Evolutionary conservation across 1,140 invertebrate species (phyloP).

Genomic region (Agraylea sexmaculata): DNA sequence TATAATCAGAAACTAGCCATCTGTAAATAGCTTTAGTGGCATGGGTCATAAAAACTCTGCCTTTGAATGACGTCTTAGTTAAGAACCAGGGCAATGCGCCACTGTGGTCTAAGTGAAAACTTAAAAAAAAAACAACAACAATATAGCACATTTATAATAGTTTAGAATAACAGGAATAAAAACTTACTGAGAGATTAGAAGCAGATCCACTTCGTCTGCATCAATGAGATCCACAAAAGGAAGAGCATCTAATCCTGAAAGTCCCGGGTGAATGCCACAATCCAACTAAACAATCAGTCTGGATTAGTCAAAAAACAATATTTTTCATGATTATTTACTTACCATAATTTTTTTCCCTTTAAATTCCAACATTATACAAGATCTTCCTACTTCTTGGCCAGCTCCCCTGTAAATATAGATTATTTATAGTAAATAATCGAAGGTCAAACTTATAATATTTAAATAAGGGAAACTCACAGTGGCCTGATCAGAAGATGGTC

Average conservation of each 20-base stretch:
- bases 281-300: slow-evolving; percentile 57
- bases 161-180: neutral
- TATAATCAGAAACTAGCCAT: slow-evolving; percentile 97
- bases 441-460: slow-evolving; percentile 11
- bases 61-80: slow-evolving; percentile 94
- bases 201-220: slow-evolving; percentile 91
- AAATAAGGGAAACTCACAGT: slow-evolving; percentile 44
- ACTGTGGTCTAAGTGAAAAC: slow-evolving; percentile 97
- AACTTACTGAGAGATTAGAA: slow-evolving; percentile 90
- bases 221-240: slow-evolving; percentile 98
- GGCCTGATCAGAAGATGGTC: slow-evolving; percentile 75
- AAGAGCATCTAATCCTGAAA: slow-evolving; percentile 92
- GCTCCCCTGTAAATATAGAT: slow-evolving; percentile 62
- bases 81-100: slow-evolving; percentile 98
- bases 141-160: slow-evolving; percentile 2
- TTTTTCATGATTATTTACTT: slow-evolving; percentile 23
- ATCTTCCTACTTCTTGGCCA: slow-evolving; percentile 98
- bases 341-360: slow-evolving; percentile 99
- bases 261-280: slow-evolving; percentile 97
- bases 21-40: slow-evolving; percentile 99
- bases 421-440: slow-evolving; percentile 9
- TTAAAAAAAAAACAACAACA: slow-evolving; percentile 30
- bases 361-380: slow-evolving; percentile 96
- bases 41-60: slow-evolving; percentile 98
- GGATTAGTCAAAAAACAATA: slow-evolving; percentile 3